A percentile compares a stretch with the other conserved stretches of the same genome.
Evolutionary conservation across 2,888 invertebrate species (phyloP).

Genomic region (Alsophila aescularia): DNA sequence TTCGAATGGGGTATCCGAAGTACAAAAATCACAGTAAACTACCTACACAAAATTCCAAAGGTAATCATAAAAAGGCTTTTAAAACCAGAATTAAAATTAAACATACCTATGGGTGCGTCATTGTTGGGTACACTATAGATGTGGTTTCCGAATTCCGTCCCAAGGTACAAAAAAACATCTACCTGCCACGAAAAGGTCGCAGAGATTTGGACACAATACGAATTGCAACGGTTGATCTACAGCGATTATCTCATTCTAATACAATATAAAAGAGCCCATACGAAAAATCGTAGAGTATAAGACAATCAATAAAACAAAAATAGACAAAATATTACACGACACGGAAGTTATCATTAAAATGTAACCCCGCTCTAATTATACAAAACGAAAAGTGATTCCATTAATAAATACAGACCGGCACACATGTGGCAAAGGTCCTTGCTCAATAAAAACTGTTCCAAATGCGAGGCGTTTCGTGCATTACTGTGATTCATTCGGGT

Average conservation of each 20-base stretch:
- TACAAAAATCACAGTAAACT: no score
- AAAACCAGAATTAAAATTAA: neutral
- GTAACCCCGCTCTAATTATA: constrained; percentile 46
- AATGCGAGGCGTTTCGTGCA: constrained; percentile 62
- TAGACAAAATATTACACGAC: constrained; percentile 60
- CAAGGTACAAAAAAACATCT: constrained; percentile 70
- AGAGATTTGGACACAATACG: constrained; percentile 64
- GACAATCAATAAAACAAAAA: constrained; percentile 81
- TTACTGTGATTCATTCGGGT: constrained; percentile 80
- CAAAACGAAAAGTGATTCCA: constrained; percentile 21
- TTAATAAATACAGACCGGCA: constrained; percentile 19
- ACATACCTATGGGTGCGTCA: neutral
- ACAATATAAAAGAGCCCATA: constrained; percentile 50
- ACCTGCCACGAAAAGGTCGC: constrained; percentile 71
- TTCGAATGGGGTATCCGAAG: no score
- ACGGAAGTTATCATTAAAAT: constrained; percentile 70
- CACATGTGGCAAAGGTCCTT: constrained; percentile 46
- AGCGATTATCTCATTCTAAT: constrained; percentile 62
- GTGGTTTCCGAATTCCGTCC: constrained; percentile 55
- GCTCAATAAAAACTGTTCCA: constrained; percentile 52
- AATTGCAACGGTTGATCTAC: constrained; percentile 66
- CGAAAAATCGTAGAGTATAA: constrained; percentile 66
- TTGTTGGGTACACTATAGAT: constrained; percentile 4
- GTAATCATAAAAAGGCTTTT: no score
- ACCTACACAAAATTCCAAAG: no score